Percentiles rank a stretch among this genome's conserved stretches.
phyloP scores from a whole-genome alignment of 2,113 vertebrate genomes.

The Lagopus muta region DNA sequence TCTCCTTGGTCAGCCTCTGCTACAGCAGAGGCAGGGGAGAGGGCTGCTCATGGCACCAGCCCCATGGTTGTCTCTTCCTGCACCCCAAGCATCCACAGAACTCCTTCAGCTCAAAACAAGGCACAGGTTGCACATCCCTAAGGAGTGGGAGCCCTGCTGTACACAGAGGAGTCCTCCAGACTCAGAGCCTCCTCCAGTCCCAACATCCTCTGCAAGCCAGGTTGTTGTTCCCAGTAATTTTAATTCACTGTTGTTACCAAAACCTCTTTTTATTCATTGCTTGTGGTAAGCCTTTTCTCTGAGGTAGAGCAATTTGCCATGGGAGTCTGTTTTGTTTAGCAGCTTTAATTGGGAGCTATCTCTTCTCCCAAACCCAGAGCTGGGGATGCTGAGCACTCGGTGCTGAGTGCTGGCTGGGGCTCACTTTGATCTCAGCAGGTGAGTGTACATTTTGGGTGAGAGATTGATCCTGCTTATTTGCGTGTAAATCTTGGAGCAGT shows the following conservation, averaged over 20 bases:
- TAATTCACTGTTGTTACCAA: slow-evolving; percentile 60
- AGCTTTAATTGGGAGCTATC: slow-evolving; percentile 1
- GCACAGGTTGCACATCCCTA: not conserved
- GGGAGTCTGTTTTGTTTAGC: slow-evolving; percentile 16
- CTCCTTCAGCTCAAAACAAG: not conserved
- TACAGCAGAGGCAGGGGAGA: not conserved
- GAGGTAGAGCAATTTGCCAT: slow-evolving; percentile 67
- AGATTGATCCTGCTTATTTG: slow-evolving; percentile 47
- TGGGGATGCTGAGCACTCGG: not conserved
- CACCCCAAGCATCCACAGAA: not conserved
- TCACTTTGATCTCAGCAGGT: slow-evolving; percentile 54
- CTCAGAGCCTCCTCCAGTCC: not conserved
- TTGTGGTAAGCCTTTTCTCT: slow-evolving; percentile 64
- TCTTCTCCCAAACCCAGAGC: slow-evolving; percentile 13
- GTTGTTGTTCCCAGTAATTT: slow-evolving; percentile 71
- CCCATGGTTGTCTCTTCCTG: not conserved
- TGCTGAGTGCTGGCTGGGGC: not conserved
- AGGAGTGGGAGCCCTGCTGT: not conserved
- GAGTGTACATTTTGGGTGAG: slow-evolving; percentile 22
- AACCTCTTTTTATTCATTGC: slow-evolving; percentile 69
- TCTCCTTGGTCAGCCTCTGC: not conserved
- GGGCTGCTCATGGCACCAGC: not conserved
- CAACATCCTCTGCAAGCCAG: slow-evolving; percentile 54
- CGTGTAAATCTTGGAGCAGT: slow-evolving; percentile 50
- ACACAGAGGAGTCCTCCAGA: not conserved